Conservation (phyloP, 2,797 vertebrate genomes). For the Melanogrammus aeglefinus region DNA sequence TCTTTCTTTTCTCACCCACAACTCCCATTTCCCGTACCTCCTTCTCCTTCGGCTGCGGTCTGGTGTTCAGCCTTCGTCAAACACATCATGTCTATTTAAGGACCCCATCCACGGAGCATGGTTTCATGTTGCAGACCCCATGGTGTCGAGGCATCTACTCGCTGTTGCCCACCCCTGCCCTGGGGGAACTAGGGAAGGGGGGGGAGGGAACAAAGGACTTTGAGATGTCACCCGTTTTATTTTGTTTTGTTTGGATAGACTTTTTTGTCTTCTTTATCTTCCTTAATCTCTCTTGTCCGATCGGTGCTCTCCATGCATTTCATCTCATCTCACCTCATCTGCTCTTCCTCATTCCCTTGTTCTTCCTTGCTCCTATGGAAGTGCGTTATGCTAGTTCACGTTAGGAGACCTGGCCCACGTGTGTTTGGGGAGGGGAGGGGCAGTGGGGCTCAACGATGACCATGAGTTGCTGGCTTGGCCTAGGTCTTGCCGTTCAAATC, state of each 20-base stretch:
- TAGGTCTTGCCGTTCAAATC: conserved; percentile 71
- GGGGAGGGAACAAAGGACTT: conserved; percentile 71
- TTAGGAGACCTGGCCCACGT: conserved; percentile 36
- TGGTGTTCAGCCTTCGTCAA: conserved; percentile 89
- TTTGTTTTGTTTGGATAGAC: conserved; percentile 57
- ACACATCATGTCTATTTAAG: conserved; percentile 97
- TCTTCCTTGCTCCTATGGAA: conserved; percentile 41
- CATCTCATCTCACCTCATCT: not conserved
- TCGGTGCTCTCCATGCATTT: conserved; percentile 54
- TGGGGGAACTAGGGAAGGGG: conserved; percentile 56
- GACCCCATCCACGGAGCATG: conserved; percentile 64
- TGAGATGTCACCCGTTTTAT: conserved; percentile 74
- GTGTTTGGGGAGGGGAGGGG: conserved; percentile 49
- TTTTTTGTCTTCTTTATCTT: conserved; percentile 27
- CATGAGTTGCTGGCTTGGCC: conserved; percentile 60
- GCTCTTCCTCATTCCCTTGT: conserved; percentile 7
- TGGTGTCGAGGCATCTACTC: conserved; percentile 78
- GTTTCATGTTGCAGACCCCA: conserved; percentile 72
- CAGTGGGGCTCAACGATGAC: conserved; percentile 20
- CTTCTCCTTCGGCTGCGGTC: conserved; percentile 32
- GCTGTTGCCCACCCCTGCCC: conserved; percentile 68
- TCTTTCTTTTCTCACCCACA: conserved; percentile 12
- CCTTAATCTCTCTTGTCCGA: conserved; percentile 48
- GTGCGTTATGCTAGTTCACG: conserved; percentile 31
- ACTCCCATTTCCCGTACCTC: conserved; percentile 17